Conservation (phyloP, 2,797 vertebrate genomes). For the Catamblyrhynchus diadema region DNA sequence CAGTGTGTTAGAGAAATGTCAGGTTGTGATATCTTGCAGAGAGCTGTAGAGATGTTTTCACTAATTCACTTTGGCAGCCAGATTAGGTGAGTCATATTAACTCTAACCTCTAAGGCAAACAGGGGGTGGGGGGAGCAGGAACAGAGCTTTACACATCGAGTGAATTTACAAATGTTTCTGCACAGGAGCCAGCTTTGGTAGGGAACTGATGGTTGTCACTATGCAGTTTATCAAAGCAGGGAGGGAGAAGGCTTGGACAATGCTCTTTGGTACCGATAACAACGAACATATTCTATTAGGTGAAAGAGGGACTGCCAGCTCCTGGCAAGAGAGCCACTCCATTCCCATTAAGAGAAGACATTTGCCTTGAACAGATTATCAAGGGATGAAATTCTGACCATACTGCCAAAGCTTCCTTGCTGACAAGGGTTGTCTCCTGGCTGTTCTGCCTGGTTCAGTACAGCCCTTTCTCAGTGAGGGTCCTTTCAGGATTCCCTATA, state of each 20-base stretch:
- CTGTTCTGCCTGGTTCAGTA: not conserved
- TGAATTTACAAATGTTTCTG: not conserved
- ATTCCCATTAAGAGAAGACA: not conserved
- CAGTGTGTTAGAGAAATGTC: slow-evolving; percentile 31
- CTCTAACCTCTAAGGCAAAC: slow-evolving; percentile 48
- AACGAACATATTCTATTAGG: slow-evolving; percentile 1
- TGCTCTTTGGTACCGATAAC: not conserved
- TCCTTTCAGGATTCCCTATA: not conserved
- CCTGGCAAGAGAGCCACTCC: not conserved
- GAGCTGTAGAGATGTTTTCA: slow-evolving; percentile 51
- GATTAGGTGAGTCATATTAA: slow-evolving; percentile 47
- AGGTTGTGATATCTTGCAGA: slow-evolving; percentile 36
- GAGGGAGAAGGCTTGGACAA: slow-evolving; percentile 12
- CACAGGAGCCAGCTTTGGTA: slow-evolving; percentile 1
- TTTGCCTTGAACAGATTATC: not conserved
- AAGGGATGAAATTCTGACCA: not conserved
- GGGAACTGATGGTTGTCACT: slow-evolving; percentile 19
- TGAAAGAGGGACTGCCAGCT: not conserved
- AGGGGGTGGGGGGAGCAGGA: not conserved
- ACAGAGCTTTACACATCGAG: not conserved
- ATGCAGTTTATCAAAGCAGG: not conserved
- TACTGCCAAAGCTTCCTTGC: not conserved
- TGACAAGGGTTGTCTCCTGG: not conserved
- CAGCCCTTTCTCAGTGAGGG: not conserved
- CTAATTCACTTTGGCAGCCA: slow-evolving; percentile 59